These are phyloP conservation scores for Haemorhous mexicanus DNA, from an alignment of 2,113 vertebrate species.

Conservation along the genomic window DNA sequence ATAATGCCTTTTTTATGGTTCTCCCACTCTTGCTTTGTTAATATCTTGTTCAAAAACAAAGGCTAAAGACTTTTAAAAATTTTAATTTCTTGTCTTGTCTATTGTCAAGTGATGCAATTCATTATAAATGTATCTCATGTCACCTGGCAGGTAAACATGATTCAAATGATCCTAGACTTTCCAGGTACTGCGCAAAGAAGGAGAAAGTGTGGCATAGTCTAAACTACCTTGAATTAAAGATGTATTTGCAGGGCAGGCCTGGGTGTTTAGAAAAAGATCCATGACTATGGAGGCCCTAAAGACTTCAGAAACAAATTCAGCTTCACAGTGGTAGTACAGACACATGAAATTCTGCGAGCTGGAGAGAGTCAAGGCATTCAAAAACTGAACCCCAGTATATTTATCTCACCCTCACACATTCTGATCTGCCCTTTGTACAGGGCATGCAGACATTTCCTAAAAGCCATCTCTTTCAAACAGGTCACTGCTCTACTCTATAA, in stretches of 20 bases:
- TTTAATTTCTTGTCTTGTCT: neutral
- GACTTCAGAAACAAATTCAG: neutral
- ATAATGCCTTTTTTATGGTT: neutral
- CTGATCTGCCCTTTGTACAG: neutral
- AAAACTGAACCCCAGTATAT: neutral
- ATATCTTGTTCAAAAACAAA: neutral
- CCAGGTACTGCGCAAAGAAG: neutral
- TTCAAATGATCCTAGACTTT: neutral
- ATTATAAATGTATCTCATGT: neutral
- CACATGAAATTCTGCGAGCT: neutral
- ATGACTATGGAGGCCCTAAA: neutral
- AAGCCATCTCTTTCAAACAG: neutral
- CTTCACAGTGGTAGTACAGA: neutral
- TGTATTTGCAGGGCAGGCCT: neutral
- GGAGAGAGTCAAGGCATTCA: neutral
- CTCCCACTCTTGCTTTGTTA: neutral
- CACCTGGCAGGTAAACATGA: neutral
- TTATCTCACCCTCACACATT: accelerated
- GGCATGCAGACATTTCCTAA: neutral
- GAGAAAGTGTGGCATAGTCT: neutral
- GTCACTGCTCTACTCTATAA: neutral
- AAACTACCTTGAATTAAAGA: neutral
- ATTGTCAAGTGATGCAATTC: neutral
- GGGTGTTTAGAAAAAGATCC: neutral
- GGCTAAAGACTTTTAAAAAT: neutral